Evolutionary conservation across 2,797 vertebrate species (phyloP).

Genomic region (Hippocampus kuda): DNA sequence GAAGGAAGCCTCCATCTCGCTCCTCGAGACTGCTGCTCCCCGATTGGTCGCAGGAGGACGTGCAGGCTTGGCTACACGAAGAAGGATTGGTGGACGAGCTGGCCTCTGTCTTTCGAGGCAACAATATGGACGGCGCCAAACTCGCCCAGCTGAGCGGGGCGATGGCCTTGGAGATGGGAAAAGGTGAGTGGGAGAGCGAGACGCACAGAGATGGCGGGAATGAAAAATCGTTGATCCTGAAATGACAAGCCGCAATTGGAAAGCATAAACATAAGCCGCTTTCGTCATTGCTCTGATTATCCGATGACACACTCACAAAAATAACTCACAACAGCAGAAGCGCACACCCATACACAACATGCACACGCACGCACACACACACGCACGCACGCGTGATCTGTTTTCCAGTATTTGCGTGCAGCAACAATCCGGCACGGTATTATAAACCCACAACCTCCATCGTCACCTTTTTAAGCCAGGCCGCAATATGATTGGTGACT

Average conservation of each 20-base stretch:
- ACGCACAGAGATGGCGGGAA: constrained; percentile 12
- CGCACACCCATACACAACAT: background rate
- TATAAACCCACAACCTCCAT: too few relatives aligned
- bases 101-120: constrained; percentile 65
- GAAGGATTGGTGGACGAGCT: constrained; percentile 68
- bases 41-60: constrained; percentile 80
- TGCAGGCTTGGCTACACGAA: constrained; percentile 44
- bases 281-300: constrained; percentile 39
- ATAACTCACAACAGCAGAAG: background rate
- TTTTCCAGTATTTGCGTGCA: too few relatives aligned
- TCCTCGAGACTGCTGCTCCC: constrained; percentile 49
- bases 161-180: constrained; percentile 74
- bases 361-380: too few relatives aligned
- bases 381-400: too few relatives aligned
- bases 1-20: constrained; percentile 40
- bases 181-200: constrained; percentile 67
- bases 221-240: constrained; percentile 30
- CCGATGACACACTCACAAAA: background rate
- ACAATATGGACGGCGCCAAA: constrained; percentile 79
- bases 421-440: too few relatives aligned
- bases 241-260: constrained; percentile 33
- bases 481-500: too few relatives aligned
- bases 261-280: constrained; percentile 30
- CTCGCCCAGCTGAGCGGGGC: constrained; percentile 74
- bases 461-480: background rate